Evolutionary conservation across 2,113 vertebrate species (phyloP).

Genomic region (Bucco capensis): DNA sequence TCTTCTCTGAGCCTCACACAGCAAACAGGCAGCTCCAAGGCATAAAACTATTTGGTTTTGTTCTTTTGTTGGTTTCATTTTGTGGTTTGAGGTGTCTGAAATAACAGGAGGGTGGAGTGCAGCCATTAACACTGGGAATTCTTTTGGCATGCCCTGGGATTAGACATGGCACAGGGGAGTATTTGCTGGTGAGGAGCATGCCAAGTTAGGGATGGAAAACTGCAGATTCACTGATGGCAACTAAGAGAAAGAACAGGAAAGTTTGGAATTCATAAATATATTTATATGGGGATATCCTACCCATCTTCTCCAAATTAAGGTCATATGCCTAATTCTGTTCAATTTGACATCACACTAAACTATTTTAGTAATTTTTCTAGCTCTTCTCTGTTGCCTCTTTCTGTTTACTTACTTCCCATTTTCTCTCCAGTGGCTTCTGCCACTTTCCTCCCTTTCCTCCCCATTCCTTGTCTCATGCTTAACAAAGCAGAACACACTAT

Average conservation of each 20-base stretch:
- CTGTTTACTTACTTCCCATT: neutral
- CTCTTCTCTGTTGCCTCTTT: neutral
- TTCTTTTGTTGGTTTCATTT: neutral
- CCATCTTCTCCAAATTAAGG: neutral
- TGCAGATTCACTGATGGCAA: neutral
- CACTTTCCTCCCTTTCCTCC: neutral
- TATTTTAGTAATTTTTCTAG: neutral
- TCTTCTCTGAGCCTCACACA: neutral
- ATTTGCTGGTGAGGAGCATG: neutral
- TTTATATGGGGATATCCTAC: neutral
- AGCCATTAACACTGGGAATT: neutral
- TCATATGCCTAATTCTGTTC: neutral
- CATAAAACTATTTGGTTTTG: neutral
- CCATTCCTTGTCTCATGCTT: neutral
- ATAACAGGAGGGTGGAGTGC: neutral
- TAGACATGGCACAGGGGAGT: neutral
- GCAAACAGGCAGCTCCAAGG: neutral
- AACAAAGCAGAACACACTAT: conserved; percentile 3
- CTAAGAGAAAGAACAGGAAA: neutral
- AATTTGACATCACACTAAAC: neutral
- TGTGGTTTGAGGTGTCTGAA: neutral
- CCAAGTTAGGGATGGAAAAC: neutral
- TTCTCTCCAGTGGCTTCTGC: neutral
- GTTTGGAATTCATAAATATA: neutral
- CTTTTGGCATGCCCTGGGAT: neutral